A percentile compares a stretch with the other conserved stretches of the same genome.
Conservation (phyloP, 2,113 vertebrate species). For the Amazona vittata region DNA sequence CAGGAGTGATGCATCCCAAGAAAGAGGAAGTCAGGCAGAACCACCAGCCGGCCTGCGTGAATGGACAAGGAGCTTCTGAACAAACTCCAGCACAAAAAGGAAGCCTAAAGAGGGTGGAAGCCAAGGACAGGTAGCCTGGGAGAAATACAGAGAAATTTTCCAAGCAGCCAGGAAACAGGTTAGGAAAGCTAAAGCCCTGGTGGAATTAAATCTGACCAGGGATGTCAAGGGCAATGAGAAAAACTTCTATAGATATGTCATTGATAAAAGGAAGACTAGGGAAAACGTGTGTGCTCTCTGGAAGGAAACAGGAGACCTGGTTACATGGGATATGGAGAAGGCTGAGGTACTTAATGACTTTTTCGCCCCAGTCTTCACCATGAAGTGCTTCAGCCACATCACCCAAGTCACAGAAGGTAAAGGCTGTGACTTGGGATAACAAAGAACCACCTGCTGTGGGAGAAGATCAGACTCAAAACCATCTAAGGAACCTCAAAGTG, state of each 20-base stretch:
- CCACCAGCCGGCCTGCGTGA: neutral
- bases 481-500: neutral
- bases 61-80: neutral
- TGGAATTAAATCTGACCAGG: neutral
- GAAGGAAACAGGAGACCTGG: neutral
- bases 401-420: neutral
- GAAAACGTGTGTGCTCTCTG: neutral
- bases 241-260: neutral
- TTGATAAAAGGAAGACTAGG: neutral
- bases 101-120: neutral
- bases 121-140: neutral
- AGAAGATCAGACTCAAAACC: neutral
- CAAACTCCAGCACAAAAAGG: neutral
- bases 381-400: neutral
- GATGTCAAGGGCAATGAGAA: neutral
- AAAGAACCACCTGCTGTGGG: neutral
- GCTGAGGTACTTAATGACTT: rapidly evolving
- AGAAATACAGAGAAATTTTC: neutral
- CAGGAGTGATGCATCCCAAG: neutral
- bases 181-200: neutral
- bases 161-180: neutral
- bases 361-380: neutral
- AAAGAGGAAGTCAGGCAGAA: neutral
- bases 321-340: neutral
- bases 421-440: neutral